A percentile compares a stretch with the other conserved stretches of the same genome.
Evolutionary conservation across 2,888 invertebrate genomes (phyloP).

Genomic region (Hemistola chrysoprasaria): DNA sequence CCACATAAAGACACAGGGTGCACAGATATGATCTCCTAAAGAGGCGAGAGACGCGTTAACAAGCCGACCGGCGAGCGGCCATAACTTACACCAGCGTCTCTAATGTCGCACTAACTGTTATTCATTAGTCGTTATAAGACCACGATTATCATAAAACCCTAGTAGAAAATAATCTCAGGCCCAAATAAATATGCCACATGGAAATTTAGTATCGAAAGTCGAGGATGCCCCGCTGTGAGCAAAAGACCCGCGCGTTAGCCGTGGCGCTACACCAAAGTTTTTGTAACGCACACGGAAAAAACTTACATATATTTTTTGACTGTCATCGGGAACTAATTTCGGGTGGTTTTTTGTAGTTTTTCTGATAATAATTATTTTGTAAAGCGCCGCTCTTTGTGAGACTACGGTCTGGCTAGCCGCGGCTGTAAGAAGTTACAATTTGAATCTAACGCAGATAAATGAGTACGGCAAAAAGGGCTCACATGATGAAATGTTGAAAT

Average conservation of each 20-base stretch:
- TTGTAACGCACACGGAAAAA: conserved; percentile 50
- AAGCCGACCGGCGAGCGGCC: conserved; percentile 12
- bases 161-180: conserved; percentile 73
- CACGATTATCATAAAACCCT: conserved; percentile 74
- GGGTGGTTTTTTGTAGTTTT: conserved; percentile 73
- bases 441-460: conserved; percentile 7
- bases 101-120: conserved; percentile 58
- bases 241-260: conserved; percentile 67
- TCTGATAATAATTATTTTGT: conserved; percentile 72
- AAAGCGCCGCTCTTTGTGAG: conserved; percentile 48
- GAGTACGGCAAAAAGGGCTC: no score
- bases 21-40: no score
- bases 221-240: conserved; percentile 58
- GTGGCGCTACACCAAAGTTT: conserved; percentile 64
- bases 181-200: conserved; percentile 75
- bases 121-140: conserved; percentile 70
- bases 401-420: conserved; percentile 4
- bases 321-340: conserved; percentile 82
- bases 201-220: conserved; percentile 69
- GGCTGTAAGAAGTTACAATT: conserved; percentile 6
- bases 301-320: conserved; percentile 76
- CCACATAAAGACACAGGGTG: conserved; percentile 16
- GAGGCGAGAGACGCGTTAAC: conserved; percentile 13
- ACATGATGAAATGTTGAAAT: no score
- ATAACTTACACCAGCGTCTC: conserved; percentile 33